phyloP scores from a whole-genome alignment of 2,797 vertebrate genomes.

The Prunella strophiata region DNA sequence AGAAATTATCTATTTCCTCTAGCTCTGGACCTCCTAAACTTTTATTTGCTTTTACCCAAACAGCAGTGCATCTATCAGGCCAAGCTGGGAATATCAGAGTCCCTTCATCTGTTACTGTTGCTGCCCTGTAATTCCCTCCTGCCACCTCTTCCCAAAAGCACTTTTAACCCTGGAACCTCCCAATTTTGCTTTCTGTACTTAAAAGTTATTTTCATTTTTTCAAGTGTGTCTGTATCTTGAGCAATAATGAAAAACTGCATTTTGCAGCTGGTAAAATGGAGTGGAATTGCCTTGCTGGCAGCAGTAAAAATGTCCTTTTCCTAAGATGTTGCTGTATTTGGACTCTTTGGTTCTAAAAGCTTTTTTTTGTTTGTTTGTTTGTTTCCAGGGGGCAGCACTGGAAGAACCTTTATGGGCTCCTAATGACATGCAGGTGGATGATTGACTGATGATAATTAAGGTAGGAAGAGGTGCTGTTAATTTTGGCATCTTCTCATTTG shows the following conservation, averaged over 20 bases:
- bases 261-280: neutral
- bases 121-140: neutral
- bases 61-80: neutral
- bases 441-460: constrained; percentile 67
- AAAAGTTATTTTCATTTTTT: neutral
- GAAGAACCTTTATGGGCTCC: constrained; percentile 76
- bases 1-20: neutral
- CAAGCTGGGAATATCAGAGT: neutral
- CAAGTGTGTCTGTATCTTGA: neutral
- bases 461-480: constrained; percentile 45
- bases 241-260: neutral
- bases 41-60: neutral
- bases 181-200: neutral
- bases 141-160: neutral
- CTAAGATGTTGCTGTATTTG: neutral
- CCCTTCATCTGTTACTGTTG: neutral
- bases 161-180: neutral
- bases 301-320: neutral
- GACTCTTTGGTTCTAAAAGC: neutral
- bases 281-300: neutral
- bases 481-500: neutral
- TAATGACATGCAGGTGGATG: constrained; percentile 67
- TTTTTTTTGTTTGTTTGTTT: neutral
- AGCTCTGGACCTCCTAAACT: neutral
- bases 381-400: constrained; percentile 57